These are phyloP conservation scores for Eupithecia pulchellata DNA, from an alignment of 2,888 invertebrate species.

Conservation along the genomic window DNA sequence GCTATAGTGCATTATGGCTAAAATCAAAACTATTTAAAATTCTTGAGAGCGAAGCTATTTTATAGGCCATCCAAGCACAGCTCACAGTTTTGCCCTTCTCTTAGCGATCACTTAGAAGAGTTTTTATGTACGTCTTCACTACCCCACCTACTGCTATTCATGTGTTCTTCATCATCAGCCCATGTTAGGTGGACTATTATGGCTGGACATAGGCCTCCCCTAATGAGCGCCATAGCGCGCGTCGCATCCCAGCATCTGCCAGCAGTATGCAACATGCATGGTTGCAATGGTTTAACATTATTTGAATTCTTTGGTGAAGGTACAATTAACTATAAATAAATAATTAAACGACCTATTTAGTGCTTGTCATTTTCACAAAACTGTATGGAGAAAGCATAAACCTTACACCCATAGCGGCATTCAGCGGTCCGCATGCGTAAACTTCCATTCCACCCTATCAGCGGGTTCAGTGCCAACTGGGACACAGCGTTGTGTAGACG, in stretches of 20 bases:
- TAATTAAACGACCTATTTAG: background rate
- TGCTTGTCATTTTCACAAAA: background rate
- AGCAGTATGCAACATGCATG: no score
- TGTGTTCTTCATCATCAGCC: no score
- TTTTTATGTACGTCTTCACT: no score
- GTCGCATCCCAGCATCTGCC: no score
- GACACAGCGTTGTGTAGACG: slow-evolving; percentile 52
- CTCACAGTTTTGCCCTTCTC: background rate
- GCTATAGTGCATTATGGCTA: background rate
- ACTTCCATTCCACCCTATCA: slow-evolving; percentile 64
- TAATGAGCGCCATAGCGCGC: no score
- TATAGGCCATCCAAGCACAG: no score
- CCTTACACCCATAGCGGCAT: slow-evolving; percentile 65
- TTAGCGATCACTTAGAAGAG: background rate
- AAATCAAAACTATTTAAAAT: no score
- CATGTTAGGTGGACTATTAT: no score
- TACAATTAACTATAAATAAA: background rate
- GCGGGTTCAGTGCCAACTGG: slow-evolving; percentile 67
- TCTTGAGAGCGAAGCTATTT: no score
- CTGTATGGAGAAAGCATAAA: slow-evolving; percentile 11
- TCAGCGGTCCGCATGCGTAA: slow-evolving; percentile 77
- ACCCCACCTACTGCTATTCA: background rate
- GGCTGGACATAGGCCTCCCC: no score
- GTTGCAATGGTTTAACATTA: no score
- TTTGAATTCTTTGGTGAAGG: background rate